Percentiles rank a stretch among this genome's conserved stretches.
These are phyloP conservation scores for Idaea biselata DNA, from an alignment of 2,888 invertebrate genomes.

Conservation along the genomic window DNA sequence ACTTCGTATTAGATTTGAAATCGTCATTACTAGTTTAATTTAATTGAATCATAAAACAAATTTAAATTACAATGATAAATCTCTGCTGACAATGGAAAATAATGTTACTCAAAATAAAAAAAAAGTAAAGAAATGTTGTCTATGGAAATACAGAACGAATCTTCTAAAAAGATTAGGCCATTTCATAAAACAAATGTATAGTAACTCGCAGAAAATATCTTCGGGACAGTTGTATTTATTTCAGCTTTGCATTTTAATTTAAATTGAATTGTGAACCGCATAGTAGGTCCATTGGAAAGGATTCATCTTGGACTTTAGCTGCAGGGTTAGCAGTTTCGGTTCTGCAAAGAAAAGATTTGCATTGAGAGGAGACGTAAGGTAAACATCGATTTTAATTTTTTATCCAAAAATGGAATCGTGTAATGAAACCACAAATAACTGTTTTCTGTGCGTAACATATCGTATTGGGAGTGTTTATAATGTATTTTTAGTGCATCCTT, in stretches of 20 bases:
- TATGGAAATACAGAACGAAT: conserved; percentile 80
- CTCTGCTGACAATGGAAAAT: conserved; percentile 56
- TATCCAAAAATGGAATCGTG: conserved; percentile 64
- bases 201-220: conserved; percentile 81
- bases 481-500: conserved; percentile 80
- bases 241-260: conserved; percentile 79
- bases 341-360: conserved; percentile 80
- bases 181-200: conserved; percentile 82
- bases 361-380: conserved; percentile 80
- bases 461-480: conserved; percentile 66
- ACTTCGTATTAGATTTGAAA: neutral
- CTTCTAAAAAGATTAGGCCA: conserved; percentile 82
- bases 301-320: conserved; percentile 72
- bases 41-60: neutral
- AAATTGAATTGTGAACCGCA: conserved; percentile 77
- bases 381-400: conserved; percentile 81
- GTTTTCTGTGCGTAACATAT: conserved; percentile 42
- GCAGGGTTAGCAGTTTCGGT: conserved; percentile 78
- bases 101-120: conserved; percentile 65
- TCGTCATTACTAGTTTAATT: neutral
- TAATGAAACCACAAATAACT: conserved; percentile 48
- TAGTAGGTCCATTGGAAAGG: conserved; percentile 71
- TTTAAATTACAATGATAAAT: conserved; percentile 19
- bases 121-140: conserved; percentile 69
- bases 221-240: conserved; percentile 80